These are phyloP conservation scores for Theocolax elegans DNA, from an alignment of 1,140 invertebrate species.

Conservation along the genomic window DNA sequence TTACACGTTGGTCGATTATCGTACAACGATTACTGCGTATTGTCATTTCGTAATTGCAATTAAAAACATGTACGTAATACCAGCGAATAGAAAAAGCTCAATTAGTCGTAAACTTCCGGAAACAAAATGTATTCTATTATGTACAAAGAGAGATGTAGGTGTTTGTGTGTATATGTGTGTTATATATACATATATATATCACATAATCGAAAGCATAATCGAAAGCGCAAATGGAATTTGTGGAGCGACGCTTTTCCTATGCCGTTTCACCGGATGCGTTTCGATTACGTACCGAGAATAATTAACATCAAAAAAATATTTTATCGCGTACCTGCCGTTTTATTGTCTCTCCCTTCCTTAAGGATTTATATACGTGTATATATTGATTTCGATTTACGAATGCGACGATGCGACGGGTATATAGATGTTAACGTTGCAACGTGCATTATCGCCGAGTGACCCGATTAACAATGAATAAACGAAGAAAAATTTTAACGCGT, in stretches of 20 bases:
- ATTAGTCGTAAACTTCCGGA: slow-evolving; percentile 48
- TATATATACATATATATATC: slow-evolving; percentile 29
- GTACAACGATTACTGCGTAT: too few species aligned
- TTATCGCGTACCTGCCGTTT: too few species aligned
- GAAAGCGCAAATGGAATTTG: slow-evolving; percentile 38
- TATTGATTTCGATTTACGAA: too few species aligned
- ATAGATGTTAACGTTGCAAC: slow-evolving; percentile 57
- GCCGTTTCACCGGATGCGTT: slow-evolving; percentile 37
- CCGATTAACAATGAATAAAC: too few species aligned
- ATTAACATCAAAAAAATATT: slow-evolving; percentile 25
- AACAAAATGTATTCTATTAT: slow-evolving; percentile 43
- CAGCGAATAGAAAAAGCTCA: background rate
- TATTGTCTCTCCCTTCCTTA: too few species aligned
- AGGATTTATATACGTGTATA: too few species aligned
- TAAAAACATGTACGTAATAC: background rate
- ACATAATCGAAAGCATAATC: slow-evolving; percentile 41
- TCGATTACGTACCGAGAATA: background rate
- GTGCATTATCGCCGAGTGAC: too few species aligned
- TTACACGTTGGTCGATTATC: too few species aligned
- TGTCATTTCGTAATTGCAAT: slow-evolving; percentile 35
- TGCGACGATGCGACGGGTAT: too few species aligned
- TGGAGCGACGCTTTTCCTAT: slow-evolving; percentile 19
- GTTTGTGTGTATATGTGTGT: too few species aligned
- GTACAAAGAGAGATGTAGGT: too few species aligned
- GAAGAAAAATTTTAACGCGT: too few species aligned